Evolutionary conservation across 2,797 vertebrate species (phyloP), one percentile per base, ranked within the genome.

Genomic region (Sebastolobus alascanus): DNA sequence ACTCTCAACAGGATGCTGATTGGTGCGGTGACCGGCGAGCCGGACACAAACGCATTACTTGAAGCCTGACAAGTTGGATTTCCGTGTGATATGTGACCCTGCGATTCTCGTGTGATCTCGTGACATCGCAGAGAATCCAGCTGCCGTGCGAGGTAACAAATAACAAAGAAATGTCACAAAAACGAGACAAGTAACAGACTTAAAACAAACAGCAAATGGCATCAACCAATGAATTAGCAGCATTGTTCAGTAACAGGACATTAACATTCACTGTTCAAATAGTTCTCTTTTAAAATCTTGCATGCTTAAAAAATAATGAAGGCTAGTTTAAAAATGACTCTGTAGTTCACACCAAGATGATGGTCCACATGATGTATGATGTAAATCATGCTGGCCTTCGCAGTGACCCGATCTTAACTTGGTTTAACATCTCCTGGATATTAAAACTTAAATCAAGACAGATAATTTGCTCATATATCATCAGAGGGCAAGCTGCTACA

Each of bases 391-490:
- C 14, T 46, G 43, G 43, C 43, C 16, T 46, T 46, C 43, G 8
- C 43, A 46, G 43, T 46, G 43, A 46, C 43, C 16, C 16, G 43
- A 46, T 46, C 43, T 18, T 46, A 8, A 50, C 46, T 50, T 50
- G 8, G 46, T 50, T 50, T 50, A 50, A 35, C 27, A 43, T 68
- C 20, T 37, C 29, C 4, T 27, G 16, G 38, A 59, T 59, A 50
- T 58, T 58, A 35, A 35, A 46, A 10, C 10, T 14, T 37, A 66
- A 22, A 77, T 76, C 37, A 71, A 71, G 43, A n/a, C 10, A 65
- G 14, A 38, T 68, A 1, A 61, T 43, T 60, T 68, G 8, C 33
- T 38, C n/a, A n/a, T 33, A 8, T 5, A 55, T 27, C 31, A 66
- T 33, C 50, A 59, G 13, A 8, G 16, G 6, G 13, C 8, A 55